Evolutionary conservation across 2,113 vertebrate genomes (phyloP).

Genomic region (Lycaon pictus): DNA sequence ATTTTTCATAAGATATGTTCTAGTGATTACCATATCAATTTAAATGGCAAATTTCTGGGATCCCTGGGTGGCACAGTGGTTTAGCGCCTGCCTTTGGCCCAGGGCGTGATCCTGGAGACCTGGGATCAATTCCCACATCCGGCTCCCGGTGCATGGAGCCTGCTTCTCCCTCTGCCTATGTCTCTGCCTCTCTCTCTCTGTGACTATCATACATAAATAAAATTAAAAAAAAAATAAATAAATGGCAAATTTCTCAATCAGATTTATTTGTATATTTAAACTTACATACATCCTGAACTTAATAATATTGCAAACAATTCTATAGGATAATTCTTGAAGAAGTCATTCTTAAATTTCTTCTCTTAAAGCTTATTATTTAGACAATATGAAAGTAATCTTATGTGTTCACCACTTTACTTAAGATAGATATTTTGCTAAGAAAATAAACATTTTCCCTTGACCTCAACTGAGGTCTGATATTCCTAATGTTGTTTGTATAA

Average conservation of each 20-base stretch:
- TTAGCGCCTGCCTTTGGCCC: too few relatives aligned
- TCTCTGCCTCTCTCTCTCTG: too few relatives aligned
- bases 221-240: not conserved
- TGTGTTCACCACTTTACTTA: not conserved
- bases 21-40: not conserved
- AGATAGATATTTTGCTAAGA: not conserved
- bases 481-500: not conserved
- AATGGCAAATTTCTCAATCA: not conserved
- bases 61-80: too few relatives aligned
- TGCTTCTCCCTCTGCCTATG: too few relatives aligned
- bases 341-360: not conserved
- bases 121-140: too few relatives aligned
- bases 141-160: too few relatives aligned
- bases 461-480: not conserved
- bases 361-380: not conserved
- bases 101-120: too few relatives aligned
- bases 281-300: not conserved
- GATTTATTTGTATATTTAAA: not conserved
- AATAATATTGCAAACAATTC: not conserved
- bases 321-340: not conserved
- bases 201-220: too few relatives aligned
- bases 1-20: not conserved
- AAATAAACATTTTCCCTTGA: not conserved
- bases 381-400: not conserved
- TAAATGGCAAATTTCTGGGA: not conserved